These are phyloP conservation scores for Nestor notabilis DNA, from an alignment of 2,113 vertebrate species.

Conservation along the genomic window DNA sequence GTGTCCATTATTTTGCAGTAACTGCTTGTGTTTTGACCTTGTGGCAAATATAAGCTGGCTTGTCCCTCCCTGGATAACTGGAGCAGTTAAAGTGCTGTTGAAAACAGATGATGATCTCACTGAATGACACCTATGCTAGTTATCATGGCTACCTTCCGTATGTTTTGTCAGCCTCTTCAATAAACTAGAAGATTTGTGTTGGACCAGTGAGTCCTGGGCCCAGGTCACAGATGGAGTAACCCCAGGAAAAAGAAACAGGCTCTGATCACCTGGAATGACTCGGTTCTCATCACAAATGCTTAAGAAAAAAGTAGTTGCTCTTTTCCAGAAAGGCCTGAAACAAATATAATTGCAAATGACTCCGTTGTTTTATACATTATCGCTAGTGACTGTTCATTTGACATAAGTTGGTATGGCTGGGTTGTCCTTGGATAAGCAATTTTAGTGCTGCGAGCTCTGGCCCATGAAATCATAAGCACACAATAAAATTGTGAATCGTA, in stretches of 20 bases:
- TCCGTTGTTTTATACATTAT: background rate
- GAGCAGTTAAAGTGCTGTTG: background rate
- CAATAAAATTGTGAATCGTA: background rate
- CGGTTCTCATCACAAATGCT: background rate
- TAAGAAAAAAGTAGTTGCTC: background rate
- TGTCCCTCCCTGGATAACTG: background rate
- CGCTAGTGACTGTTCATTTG: background rate
- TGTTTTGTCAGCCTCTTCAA: background rate
- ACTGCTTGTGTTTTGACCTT: background rate
- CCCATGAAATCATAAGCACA: background rate
- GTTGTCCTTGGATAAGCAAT: background rate
- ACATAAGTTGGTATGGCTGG: background rate
- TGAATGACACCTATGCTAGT: background rate
- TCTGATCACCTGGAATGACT: background rate
- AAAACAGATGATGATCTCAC: background rate
- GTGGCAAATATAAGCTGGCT: background rate
- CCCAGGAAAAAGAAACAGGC: background rate
- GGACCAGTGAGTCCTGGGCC: background rate
- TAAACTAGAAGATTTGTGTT: background rate
- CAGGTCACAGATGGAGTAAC: background rate
- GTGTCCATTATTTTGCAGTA: background rate
- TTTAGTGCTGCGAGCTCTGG: background rate
- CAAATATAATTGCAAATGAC: background rate
- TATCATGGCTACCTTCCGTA: background rate
- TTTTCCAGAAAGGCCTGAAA: background rate